Evolutionary conservation across 1,140 invertebrate species (phyloP), one percentile per base, ranked within the genome.

Genomic region (Agrypnia vestita): DNA sequence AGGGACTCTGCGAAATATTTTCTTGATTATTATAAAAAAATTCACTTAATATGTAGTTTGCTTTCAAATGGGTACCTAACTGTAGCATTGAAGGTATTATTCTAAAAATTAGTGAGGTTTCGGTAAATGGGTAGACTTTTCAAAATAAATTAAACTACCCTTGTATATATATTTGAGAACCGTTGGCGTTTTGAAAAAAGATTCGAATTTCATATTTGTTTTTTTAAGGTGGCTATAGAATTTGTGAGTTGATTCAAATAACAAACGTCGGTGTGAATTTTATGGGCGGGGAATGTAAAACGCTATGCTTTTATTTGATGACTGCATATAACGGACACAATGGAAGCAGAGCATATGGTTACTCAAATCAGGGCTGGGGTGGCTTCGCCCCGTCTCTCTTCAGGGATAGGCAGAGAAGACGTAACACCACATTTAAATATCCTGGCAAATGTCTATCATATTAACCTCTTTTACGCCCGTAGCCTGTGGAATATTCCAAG

Each of bases 231-330:
- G 17, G 47, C n/a, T n/a, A 64, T 43, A 43, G 61, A 51, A 71
- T 71, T 47, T 76, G 74, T 35, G 59, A 73, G 67, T 74, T 80
- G 74, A 75, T 56, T 80, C 64, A 72, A 76, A 80, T 80, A 72
- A 80, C 79, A 69, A 71, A 76, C 79, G 74, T 47, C 61, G 79
- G 64, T 80, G 56, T 59, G 69, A 80, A 76, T 72, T 64, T 56
- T 80, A 80, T 76, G 79, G 79, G 79, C 49, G 79, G 73, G 53
- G 74, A 46, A 7, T 64, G 69, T 55, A 43, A 80, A 80, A 80
- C 67, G 79, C 7, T 77, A 49, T 75, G 69, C 74, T 69, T 76
- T 76, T 59, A 67, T 44, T 43, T 35, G 1, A 67, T 67, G 35
- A 35, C 12, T n/a, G 43, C 15, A 67, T 35, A 25, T 43, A 67